Evolutionary conservation across 2,797 vertebrate genomes (phyloP), one percentile per base, ranked within the genome.

Genomic region (Xerus rutilus): DNA sequence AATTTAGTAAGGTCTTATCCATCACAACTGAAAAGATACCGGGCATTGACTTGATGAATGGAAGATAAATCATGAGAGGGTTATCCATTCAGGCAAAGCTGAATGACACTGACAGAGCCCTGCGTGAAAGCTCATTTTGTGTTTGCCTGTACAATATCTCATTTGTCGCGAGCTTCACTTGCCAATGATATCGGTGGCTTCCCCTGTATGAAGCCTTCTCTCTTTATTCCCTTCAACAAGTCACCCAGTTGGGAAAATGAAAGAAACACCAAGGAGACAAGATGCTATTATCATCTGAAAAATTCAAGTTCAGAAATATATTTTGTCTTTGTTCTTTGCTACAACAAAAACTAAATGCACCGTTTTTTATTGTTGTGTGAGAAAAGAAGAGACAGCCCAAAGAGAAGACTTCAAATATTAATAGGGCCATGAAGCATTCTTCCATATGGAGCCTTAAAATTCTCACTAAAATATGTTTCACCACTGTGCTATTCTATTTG

Each of bases 41-140:
- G 95, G 89, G 89, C 98, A 98, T 98, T 98, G 98, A 98, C 97
- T 97, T 98, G 98, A 98, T 98, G 98, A 98, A 98, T 98, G 98
- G 98, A 96, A 98, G 98, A 99, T 99, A 98, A 99, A 98, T 98
- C 98, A 98, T 94, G 97, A 98, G 98, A 98, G 94, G 91, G 96
- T 93, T 97, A 97, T 97, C 98, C 98, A 98, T 98, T 98, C 98
- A 98, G 97, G 98, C 97, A 98, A 96, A 97, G 96, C 97, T 98
- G 98, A 98, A 98, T 98, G 98, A 97, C 98, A 96, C 91, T 98
- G 98, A 98, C 98, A 98, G 98, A 98, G 94, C 94, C 93, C 97
- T 96, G 98, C 97, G 85, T 98, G 98, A 98, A 98, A 98, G 98
- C 98, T 98, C 98, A 97, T 98, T 98, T 97, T 98, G 97, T 98